phyloP scores from a whole-genome alignment of 2,113 vertebrate genomes.

The Planiliza haematocheilus region DNA sequence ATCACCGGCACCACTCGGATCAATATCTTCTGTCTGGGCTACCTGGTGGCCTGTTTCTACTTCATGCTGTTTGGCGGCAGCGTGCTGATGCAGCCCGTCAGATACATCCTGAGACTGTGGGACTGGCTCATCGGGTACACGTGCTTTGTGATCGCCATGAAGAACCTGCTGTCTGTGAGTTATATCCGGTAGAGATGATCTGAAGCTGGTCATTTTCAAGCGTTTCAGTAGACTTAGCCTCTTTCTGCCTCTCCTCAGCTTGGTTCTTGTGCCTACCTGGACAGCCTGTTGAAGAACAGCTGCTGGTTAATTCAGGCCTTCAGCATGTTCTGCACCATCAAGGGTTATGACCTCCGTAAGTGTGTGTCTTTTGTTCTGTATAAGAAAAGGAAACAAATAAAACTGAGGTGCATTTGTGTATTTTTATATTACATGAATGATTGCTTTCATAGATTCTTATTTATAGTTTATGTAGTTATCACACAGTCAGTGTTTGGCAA shows the following conservation, averaged over 20 bases:
- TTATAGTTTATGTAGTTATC: neutral
- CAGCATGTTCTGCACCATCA: slow-evolving; percentile 84
- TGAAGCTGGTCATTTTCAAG: no score
- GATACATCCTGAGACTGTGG: slow-evolving; percentile 78
- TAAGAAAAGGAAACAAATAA: neutral
- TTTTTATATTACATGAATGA: neutral
- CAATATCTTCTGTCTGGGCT: slow-evolving; percentile 82
- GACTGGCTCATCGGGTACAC: slow-evolving; percentile 83
- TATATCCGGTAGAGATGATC: neutral
- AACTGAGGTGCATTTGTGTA: neutral
- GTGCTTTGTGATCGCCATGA: slow-evolving; percentile 81
- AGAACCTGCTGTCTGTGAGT: slow-evolving; percentile 83
- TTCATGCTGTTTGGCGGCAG: slow-evolving; percentile 83
- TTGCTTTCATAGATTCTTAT: no score
- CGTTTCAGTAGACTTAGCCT: neutral
- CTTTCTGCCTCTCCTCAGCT: slow-evolving; percentile 62
- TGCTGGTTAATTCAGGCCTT: slow-evolving; percentile 84
- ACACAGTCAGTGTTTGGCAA: neutral
- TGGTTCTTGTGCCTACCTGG: slow-evolving; percentile 81
- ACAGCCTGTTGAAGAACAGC: slow-evolving; percentile 76
- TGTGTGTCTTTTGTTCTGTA: slow-evolving; percentile 17
- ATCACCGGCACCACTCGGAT: slow-evolving; percentile 83
- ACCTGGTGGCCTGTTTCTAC: slow-evolving; percentile 85
- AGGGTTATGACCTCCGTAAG: slow-evolving; percentile 82
- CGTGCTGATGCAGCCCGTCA: slow-evolving; percentile 82